These are phyloP conservation scores for Zoanthus sansibaricus DNA, from an alignment of 92 coral and sea anemone genomes.

Conservation along the genomic window DNA sequence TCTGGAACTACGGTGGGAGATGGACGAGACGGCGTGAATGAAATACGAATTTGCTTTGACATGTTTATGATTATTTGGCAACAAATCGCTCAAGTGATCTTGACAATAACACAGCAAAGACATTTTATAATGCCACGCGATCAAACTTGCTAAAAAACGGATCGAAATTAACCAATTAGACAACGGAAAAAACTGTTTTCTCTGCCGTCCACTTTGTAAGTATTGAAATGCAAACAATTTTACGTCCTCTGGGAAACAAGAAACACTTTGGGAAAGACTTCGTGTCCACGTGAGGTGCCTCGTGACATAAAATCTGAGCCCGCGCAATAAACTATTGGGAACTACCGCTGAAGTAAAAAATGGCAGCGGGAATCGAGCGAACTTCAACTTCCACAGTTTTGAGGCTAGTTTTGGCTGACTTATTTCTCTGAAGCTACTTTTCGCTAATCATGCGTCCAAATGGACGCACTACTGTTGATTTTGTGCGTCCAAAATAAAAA, in stretches of 20 bases:
- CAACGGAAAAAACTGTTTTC: neutral
- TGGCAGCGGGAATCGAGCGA: slow-evolving; percentile 15
- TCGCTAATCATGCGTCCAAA: neutral
- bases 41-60: slow-evolving; percentile 20
- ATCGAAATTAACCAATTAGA: slow-evolving; percentile 1
- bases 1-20: slow-evolving; percentile 9
- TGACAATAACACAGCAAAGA: neutral
- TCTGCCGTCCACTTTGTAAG: neutral
- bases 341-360: neutral
- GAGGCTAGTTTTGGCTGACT: slow-evolving; percentile 13
- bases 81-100: neutral
- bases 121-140: slow-evolving; percentile 4
- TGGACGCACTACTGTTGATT: slow-evolving; percentile 6
- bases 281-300: slow-evolving; percentile 4
- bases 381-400: slow-evolving; percentile 14
- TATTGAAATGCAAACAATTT: neutral
- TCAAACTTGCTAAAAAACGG: neutral
- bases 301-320: slow-evolving; percentile 8
- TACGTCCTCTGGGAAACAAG: neutral
- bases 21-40: slow-evolving; percentile 10
- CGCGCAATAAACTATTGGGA: neutral
- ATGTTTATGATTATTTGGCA: slow-evolving; percentile 17
- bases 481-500: slow-evolving; percentile 16
- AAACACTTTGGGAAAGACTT: neutral
- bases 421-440: neutral